phyloP scores from a whole-genome alignment of 2,113 vertebrate species.

The Urocolius indicus region DNA sequence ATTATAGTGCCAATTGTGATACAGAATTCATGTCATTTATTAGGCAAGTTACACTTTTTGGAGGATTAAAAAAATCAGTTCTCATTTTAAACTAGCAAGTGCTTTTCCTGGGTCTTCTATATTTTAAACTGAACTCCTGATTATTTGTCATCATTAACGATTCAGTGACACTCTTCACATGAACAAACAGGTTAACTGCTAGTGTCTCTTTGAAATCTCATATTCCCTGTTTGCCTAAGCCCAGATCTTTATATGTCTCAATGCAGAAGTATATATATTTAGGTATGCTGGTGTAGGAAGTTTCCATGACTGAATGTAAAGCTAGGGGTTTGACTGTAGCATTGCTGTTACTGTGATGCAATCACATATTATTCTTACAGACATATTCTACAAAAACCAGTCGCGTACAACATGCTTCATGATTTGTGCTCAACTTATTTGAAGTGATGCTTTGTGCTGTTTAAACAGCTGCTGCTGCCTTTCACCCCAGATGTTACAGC shows the following conservation, averaged over 20 bases:
- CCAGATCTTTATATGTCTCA: neutral
- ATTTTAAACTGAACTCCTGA: neutral
- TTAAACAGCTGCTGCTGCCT: neutral
- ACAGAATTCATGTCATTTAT: conserved; percentile 7
- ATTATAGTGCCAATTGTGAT: conserved; percentile 18
- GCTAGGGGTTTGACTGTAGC: neutral
- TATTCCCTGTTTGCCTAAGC: neutral
- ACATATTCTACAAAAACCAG: neutral
- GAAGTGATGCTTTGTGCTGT: neutral
- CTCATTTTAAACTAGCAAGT: neutral
- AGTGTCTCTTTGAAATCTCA: neutral
- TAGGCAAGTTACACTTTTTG: conserved; percentile 21
- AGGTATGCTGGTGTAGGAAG: neutral
- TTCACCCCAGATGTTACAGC: neutral
- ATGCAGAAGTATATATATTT: neutral
- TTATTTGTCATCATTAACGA: neutral
- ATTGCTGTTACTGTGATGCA: neutral
- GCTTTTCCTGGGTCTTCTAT: neutral
- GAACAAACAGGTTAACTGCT: neutral
- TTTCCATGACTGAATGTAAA: neutral
- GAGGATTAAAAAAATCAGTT: conserved; percentile 30
- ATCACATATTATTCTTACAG: neutral
- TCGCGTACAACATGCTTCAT: neutral
- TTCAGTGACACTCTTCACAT: neutral
- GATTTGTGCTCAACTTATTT: neutral